Evolutionary conservation across 2,888 invertebrate species (phyloP).

Genomic region (Chironomus tentans): DNA sequence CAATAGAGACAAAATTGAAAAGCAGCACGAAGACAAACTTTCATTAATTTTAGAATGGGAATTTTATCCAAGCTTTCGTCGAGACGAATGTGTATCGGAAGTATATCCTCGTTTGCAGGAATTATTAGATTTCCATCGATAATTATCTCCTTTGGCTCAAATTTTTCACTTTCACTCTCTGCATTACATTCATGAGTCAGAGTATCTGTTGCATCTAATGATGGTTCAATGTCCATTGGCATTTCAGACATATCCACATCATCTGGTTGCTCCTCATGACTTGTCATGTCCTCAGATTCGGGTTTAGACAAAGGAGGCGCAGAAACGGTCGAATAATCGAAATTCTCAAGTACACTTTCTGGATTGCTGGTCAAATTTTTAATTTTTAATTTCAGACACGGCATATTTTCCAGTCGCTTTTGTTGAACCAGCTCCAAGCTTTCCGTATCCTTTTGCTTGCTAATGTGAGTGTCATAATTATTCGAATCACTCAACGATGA

Average conservation of each 20-base stretch:
- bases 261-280: conserved; percentile 8
- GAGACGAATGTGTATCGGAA: conserved; percentile 59
- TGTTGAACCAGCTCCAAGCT: no score
- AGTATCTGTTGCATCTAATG: background rate
- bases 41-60: conserved; percentile 59
- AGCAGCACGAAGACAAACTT: conserved; percentile 62
- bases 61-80: conserved; percentile 68
- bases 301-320: background rate
- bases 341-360: conserved; percentile 36
- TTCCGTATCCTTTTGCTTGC: background rate
- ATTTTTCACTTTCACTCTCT: conserved; percentile 25
- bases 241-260: conserved; percentile 30
- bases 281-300: background rate
- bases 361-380: conserved; percentile 34
- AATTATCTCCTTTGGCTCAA: conserved; percentile 10
- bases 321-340: conserved; percentile 30
- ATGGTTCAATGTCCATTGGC: conserved; percentile 11
- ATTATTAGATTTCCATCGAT: conserved; percentile 15
- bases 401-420: conserved; percentile 17
- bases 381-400: conserved; percentile 32
- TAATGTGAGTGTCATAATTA: conserved; percentile 23
- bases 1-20: conserved; percentile 70
- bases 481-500: conserved; percentile 17
- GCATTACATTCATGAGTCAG: background rate
- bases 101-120: conserved; percentile 48